Evolutionary conservation across 1,140 invertebrate species (phyloP).

Genomic region (Rhyzopertha dominica): DNA sequence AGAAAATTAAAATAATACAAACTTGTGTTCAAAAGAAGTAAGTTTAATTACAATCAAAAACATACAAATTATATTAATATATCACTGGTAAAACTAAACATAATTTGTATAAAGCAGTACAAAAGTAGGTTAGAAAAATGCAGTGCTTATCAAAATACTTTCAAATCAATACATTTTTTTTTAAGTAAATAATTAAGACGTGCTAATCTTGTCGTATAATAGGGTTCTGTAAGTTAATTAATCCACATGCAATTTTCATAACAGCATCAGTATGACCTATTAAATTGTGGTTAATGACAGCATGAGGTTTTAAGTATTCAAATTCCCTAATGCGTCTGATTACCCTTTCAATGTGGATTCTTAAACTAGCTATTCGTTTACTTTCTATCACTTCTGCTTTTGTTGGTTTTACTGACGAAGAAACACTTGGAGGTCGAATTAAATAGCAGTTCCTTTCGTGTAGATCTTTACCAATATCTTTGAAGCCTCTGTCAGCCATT

Average conservation of each 20-base stretch:
- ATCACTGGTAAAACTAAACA: too few species aligned
- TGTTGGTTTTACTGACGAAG: slow-evolving; percentile 12
- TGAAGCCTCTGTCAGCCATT: slow-evolving; percentile 44
- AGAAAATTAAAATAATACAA: too few species aligned
- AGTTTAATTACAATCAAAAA: too few species aligned
- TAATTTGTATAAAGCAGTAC: too few species aligned
- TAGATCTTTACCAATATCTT: slow-evolving; percentile 36
- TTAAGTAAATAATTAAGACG: too few species aligned
- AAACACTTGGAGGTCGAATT: slow-evolving; percentile 37
- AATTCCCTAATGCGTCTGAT: slow-evolving; percentile 7
- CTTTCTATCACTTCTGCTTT: slow-evolving; percentile 16
- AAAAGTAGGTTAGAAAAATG: too few species aligned
- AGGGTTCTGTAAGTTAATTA: slow-evolving; percentile 12
- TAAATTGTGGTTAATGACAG: slow-evolving; percentile 1
- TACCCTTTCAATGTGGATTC: slow-evolving; percentile 13
- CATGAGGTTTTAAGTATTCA: slow-evolving; percentile 8
- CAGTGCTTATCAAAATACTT: too few species aligned
- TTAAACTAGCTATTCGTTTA: slow-evolving; percentile 10
- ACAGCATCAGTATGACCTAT: slow-evolving; percentile 1
- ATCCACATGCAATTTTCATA: slow-evolving; percentile 8
- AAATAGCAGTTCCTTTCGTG: slow-evolving; percentile 27
- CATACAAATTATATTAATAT: too few species aligned
- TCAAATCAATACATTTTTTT: too few species aligned
- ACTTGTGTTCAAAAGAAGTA: too few species aligned
- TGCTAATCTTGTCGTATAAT: too few species aligned